Evolutionary conservation across 2,888 invertebrate genomes (phyloP).

Genomic region (Caradrina kadenii): DNA sequence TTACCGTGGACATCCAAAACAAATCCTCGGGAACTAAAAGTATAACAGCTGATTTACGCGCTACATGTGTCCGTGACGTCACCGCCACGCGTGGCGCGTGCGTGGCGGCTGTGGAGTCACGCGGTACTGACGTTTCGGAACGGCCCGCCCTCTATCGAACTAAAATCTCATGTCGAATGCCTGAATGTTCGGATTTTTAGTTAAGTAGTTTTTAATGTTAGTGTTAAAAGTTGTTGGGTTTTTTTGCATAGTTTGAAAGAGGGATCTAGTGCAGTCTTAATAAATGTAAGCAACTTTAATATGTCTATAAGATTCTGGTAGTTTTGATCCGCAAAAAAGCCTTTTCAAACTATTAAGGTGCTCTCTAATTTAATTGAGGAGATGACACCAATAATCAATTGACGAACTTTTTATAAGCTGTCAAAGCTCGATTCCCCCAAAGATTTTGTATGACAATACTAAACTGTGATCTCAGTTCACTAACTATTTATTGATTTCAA

Average conservation of each 20-base stretch:
- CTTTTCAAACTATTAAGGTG: too few relatives aligned
- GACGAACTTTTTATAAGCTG: too few relatives aligned
- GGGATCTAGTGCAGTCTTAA: background rate
- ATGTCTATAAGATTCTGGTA: background rate
- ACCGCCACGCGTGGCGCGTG: constrained; percentile 65
- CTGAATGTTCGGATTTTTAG: constrained; percentile 12
- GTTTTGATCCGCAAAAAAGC: background rate
- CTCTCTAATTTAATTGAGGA: too few relatives aligned
- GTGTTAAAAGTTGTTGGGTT: constrained; percentile 10
- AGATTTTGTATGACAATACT: too few relatives aligned
- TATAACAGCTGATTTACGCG: constrained; percentile 32
- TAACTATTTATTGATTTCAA: too few relatives aligned
- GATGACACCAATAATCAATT: too few relatives aligned
- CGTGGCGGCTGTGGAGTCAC: constrained; percentile 65
- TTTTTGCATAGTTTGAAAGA: background rate
- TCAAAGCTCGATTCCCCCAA: too few relatives aligned
- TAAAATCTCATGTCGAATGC: constrained; percentile 28
- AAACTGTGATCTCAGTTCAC: too few relatives aligned
- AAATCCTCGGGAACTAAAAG: constrained; percentile 53
- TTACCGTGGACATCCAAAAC: constrained; percentile 51
- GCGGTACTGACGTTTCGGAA: constrained; percentile 64
- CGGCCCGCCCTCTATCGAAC: constrained; percentile 53
- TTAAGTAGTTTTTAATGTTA: constrained; percentile 6
- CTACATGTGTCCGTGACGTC: constrained; percentile 59
- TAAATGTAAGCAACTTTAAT: background rate